Evolutionary conservation across 2,797 vertebrate genomes (phyloP), one percentile per base, ranked within the genome.

Genomic region (Takifugu rubripes): DNA sequence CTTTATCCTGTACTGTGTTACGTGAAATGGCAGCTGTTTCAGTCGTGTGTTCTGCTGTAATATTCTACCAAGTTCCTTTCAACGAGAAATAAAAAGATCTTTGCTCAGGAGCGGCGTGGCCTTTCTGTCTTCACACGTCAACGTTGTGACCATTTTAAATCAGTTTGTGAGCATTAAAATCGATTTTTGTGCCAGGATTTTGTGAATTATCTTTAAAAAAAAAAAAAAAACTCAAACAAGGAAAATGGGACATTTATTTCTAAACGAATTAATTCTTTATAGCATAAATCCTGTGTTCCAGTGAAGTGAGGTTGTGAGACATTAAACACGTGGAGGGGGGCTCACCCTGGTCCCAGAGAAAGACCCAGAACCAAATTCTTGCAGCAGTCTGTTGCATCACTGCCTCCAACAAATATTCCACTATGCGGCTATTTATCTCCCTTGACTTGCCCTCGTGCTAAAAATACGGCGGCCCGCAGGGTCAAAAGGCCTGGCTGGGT

Each of bases 21-120:
- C 86, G 92, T 96, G 94, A 93, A 91, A 92, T 95, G 95, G 95
- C 95, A 97, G 95, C 95, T 97, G 94, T 95, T 93, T 91, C 91
- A 89, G 92, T 94, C 90, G 93, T 94, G 93, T 93, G 92, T 95
- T 93, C 94, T 96, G 94, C 94, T 96, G 95, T 95, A 94, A 89
- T 89, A 89, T 87, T 90, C 84, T 88, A 91, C 84, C 81, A 69
- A 90, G 86, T 88, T 90, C 76, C 84, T 90, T 91, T 90, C 85
- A 88, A 89, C 61, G 70, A 92, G 79, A 91, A 93, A 92, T 87
- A 85, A 87, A 87, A 77, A 70, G 57, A 59, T 87, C 84, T 90
- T 92, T 91, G 88, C 89, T 90, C 87, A 90, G 83, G 84, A 88
- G 61, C 74, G 24, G 72, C 45, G 68, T 88, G 64, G 36, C 75